Conservation (phyloP, 2,113 vertebrate species). For the Microcebus tavaratra region DNA sequence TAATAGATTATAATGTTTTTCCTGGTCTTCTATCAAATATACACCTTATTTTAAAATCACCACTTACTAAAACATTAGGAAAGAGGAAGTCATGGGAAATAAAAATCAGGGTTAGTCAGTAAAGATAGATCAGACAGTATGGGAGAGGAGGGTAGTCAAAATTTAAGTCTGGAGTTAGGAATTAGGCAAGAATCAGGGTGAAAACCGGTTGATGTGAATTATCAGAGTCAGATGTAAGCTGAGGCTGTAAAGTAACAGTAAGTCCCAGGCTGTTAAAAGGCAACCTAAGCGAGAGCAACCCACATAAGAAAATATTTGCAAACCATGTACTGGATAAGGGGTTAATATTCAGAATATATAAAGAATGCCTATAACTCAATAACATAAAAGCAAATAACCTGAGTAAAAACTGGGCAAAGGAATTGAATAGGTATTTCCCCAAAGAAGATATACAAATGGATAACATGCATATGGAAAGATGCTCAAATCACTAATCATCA, state of each 20-base stretch:
- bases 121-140: neutral
- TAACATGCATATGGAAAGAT: neutral
- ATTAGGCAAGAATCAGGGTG: neutral
- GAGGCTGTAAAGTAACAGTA: neutral
- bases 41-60: slow-evolving; percentile 22
- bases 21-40: neutral
- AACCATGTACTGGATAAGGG: neutral
- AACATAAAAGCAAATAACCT: neutral
- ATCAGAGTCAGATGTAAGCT: neutral
- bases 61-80: neutral
- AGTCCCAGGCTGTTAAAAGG: neutral
- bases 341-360: neutral
- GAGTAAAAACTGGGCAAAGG: neutral
- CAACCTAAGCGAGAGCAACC: neutral
- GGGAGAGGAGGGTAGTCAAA: neutral
- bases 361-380: neutral
- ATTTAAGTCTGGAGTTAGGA: neutral
- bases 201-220: neutral
- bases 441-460: neutral
- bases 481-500: neutral
- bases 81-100: neutral
- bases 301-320: neutral
- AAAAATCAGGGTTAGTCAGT: neutral
- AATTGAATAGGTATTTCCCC: neutral
- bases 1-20: neutral